phyloP scores from a whole-genome alignment of 2,113 vertebrate species.

The Natator depressus region DNA sequence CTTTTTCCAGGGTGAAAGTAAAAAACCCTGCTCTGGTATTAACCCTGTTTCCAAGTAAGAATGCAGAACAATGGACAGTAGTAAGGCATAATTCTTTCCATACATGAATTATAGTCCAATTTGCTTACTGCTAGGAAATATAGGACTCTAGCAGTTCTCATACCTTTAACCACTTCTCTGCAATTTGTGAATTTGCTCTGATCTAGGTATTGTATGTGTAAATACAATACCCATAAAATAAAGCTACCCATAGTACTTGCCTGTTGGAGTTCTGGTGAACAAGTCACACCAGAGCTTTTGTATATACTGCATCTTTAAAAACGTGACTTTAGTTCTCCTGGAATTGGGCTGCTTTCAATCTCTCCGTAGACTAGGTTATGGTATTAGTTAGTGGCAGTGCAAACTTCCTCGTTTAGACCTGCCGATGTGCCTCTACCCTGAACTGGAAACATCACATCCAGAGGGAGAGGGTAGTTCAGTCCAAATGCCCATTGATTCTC shows the following conservation, averaged over 20 bases:
- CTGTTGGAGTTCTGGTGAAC: conserved; percentile 35
- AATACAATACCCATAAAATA: too few relatives aligned
- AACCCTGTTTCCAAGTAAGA: conserved; percentile 44
- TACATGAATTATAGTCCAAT: conserved; percentile 41
- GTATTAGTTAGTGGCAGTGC: not conserved
- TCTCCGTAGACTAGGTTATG: not conserved
- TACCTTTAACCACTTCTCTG: conserved; percentile 54
- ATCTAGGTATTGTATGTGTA: not conserved
- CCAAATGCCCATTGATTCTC: too few relatives aligned
- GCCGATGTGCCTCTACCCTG: not conserved
- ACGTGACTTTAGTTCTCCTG: not conserved
- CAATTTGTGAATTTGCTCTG: conserved; percentile 32
- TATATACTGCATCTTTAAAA: not conserved
- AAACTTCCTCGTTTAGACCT: not conserved
- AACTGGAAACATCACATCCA: not conserved
- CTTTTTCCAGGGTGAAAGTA: conserved; percentile 4
- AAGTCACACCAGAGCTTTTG: not conserved
- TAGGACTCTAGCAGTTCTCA: conserved; percentile 39
- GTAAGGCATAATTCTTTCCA: conserved; percentile 61
- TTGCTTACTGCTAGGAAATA: conserved; percentile 47
- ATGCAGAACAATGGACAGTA: conserved; percentile 37
- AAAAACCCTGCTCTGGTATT: conserved; percentile 10
- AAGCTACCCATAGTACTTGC: not conserved
- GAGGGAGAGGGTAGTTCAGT: not conserved
- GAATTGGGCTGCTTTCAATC: not conserved